phyloP scores from a whole-genome alignment of 2,113 vertebrate species.

The Phylloscopus trochilus region DNA sequence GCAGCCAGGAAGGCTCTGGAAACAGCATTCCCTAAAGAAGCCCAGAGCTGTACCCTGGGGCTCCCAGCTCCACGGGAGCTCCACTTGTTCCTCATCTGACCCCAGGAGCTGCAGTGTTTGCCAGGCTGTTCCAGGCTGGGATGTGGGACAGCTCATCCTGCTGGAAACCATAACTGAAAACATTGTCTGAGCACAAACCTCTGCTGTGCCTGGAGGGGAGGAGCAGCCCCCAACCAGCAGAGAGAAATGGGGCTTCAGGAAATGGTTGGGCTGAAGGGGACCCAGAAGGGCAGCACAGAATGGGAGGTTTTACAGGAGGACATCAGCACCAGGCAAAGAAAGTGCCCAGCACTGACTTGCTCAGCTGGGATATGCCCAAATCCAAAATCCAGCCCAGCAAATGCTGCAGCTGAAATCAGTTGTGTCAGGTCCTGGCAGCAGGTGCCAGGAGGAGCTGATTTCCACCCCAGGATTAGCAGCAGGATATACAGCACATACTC shows the following conservation, averaged over 20 bases:
- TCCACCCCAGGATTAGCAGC: conserved; percentile 32
- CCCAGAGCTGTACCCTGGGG: not conserved
- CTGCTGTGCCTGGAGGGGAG: not conserved
- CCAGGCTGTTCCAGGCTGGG: not conserved
- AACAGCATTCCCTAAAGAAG: not conserved
- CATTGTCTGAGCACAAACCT: not conserved
- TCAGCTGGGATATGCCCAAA: not conserved
- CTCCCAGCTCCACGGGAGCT: not conserved
- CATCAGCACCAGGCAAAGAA: not conserved
- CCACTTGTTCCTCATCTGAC: not conserved
- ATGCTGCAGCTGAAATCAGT: not conserved
- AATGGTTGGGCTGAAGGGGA: not conserved
- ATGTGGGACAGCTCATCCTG: not conserved
- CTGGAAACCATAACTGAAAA: not conserved
- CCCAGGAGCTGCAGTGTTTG: not conserved
- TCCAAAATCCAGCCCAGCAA: not conserved
- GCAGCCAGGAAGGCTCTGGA: not conserved
- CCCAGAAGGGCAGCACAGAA: not conserved
- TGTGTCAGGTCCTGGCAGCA: not conserved
- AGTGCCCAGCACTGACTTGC: not conserved
- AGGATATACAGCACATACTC: not conserved
- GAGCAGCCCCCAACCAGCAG: not conserved
- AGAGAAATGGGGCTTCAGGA: not conserved
- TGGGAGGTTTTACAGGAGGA: not conserved
- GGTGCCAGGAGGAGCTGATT: not conserved